These are phyloP conservation scores for Mallotus villosus DNA, from an alignment of 2,797 vertebrate species.

Conservation along the genomic window DNA sequence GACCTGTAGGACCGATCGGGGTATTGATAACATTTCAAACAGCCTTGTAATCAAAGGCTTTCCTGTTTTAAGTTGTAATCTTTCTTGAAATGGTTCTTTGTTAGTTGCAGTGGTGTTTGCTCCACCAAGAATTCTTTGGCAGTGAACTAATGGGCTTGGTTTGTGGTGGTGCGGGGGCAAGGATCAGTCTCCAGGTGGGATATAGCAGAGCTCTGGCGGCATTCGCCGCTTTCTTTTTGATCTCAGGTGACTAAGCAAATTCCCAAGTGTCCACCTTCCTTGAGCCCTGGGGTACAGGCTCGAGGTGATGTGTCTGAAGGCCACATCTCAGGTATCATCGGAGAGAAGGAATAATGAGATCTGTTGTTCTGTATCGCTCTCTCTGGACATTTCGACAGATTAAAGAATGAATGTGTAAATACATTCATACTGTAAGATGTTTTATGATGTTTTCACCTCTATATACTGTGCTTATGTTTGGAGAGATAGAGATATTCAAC, in stretches of 20 bases:
- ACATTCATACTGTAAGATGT: neutral
- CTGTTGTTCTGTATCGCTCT: conserved; percentile 53
- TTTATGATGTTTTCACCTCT: neutral
- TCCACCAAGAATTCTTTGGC: conserved; percentile 73
- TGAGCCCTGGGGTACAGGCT: conserved; percentile 53
- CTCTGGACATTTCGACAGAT: neutral
- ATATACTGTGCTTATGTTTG: no score
- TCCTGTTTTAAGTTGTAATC: conserved; percentile 80
- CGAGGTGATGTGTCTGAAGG: conserved; percentile 67
- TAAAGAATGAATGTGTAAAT: neutral
- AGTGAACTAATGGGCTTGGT: conserved; percentile 67
- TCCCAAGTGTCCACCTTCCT: conserved; percentile 56
- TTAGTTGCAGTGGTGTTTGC: conserved; percentile 70
- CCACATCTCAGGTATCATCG: conserved; percentile 71
- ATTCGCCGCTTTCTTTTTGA: conserved; percentile 66
- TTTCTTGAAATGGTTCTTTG: conserved; percentile 78
- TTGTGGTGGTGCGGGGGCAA: neutral
- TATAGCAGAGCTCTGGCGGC: conserved; percentile 52
- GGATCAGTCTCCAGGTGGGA: conserved; percentile 67
- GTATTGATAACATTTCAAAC: conserved; percentile 80
- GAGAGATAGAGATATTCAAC: neutral
- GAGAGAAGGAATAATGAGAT: conserved; percentile 57
- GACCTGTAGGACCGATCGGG: conserved; percentile 74
- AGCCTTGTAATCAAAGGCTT: conserved; percentile 79
- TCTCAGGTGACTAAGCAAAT: conserved; percentile 79